Evolutionary conservation across 2,113 vertebrate species (phyloP).

Genomic region (Etheostoma cragini): DNA sequence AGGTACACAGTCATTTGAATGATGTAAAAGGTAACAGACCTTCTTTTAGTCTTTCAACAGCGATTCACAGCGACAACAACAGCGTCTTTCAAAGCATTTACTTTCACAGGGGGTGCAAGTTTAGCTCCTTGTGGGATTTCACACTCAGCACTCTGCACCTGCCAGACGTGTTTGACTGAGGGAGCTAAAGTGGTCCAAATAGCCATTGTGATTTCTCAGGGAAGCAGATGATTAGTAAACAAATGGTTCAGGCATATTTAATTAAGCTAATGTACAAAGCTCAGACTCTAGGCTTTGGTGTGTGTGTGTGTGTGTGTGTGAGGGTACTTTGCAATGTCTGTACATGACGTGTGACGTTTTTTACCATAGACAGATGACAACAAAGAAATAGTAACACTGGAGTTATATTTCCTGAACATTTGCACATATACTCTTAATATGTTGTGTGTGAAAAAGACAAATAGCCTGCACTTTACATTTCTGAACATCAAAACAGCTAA

Average conservation of each 20-base stretch:
- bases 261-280: constrained; percentile 57
- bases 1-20: constrained; percentile 29
- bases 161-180: constrained; percentile 44
- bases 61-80: constrained; percentile 28
- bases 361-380: neutral
- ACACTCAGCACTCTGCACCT: constrained; percentile 59
- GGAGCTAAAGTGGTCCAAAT: constrained; percentile 67
- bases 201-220: constrained; percentile 67
- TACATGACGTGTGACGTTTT: no score
- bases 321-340: neutral
- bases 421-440: no score
- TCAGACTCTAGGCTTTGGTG: constrained; percentile 20
- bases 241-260: constrained; percentile 73
- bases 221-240: constrained; percentile 75
- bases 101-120: constrained; percentile 42
- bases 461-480: constrained; percentile 1
- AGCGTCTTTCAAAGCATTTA: constrained; percentile 55
- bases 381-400: neutral
- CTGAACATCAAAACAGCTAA: neutral
- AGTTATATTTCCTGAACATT: neutral
- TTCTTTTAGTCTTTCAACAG: constrained; percentile 31
- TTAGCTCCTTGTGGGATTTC: constrained; percentile 59
- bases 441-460: no score
- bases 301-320: neutral
- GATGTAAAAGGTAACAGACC: constrained; percentile 34